Conservation (phyloP, 2,797 vertebrate genomes). For the Anolis apletophallus region DNA sequence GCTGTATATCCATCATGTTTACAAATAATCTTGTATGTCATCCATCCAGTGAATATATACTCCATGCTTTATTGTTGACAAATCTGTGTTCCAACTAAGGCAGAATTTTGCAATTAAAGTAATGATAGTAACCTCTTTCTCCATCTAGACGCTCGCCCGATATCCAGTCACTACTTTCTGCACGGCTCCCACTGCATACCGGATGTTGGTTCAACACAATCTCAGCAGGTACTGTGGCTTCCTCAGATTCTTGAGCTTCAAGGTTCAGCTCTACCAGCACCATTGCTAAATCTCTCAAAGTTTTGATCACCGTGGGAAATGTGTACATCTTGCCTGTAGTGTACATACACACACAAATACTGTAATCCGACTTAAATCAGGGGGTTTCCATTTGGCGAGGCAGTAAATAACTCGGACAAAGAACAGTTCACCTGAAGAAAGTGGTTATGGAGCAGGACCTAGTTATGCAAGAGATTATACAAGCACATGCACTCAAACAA, state of each 20-base stretch:
- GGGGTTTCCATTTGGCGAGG: no score
- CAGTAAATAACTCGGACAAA: no score
- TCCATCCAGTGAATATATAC: no score
- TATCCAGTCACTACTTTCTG: conserved; percentile 83
- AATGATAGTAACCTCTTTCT: neutral
- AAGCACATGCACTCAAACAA: neutral
- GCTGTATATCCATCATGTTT: no score
- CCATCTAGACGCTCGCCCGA: conserved; percentile 78
- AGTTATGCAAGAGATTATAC: neutral
- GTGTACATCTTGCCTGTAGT: neutral
- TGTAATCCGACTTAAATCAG: neutral
- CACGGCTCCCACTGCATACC: conserved; percentile 82
- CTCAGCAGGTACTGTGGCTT: conserved; percentile 77
- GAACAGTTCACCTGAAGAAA: no score
- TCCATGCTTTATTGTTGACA: neutral
- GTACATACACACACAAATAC: neutral
- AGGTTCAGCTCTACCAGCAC: neutral
- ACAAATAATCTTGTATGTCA: no score
- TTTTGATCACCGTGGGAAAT: neutral
- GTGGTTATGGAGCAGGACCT: no score
- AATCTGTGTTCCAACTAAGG: neutral
- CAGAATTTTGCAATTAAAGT: neutral
- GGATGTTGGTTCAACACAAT: conserved; percentile 81
- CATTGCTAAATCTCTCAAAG: neutral
- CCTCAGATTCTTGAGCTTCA: neutral